Evolutionary conservation across 2,797 vertebrate genomes (phyloP), one percentile per base, ranked within the genome.

Genomic region (Fringilla coelebs): DNA sequence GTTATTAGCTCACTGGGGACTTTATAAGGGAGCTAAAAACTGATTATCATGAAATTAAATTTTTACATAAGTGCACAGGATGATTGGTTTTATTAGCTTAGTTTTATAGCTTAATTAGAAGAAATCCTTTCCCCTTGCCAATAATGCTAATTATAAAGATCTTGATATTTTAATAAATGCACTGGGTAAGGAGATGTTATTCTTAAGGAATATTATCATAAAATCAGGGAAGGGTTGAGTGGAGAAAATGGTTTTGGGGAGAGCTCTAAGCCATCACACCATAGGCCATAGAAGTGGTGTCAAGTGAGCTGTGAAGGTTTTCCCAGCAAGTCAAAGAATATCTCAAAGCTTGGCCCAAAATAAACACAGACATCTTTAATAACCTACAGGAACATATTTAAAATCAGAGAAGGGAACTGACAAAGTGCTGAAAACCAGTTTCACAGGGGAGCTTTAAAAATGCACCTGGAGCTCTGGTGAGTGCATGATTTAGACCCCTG

Each of bases 51-150:
- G 19, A 86, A 93, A 79, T 60, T 52, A 81, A 74, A 63, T 45
- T 68, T 62, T 77, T 71, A 67, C 40, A 10, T 31, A 84, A 92
- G 48, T 19, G 46, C 84, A 34, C 34, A 31, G 45, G 74, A 52
- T 93, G 89, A 91, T 89, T 79, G 72, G 36, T 83, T 95, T 92
- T 83, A 55, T 75, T 57, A 70, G 28, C 57, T 91, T 71, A 65
- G 38, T 61, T 92, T 87, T 80, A 63, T 68, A 28, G 19, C 31
- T 85, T 80, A 93, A 81, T 82, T 83, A 83, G 40, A 51, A 79
- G 28, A 87, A 78, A 89, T 61, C 38, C 11, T 83, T 93, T 94
- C 40, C 55, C 38, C 26, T 89, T 92, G 83, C 65, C 77, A 81
- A 51, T 65, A 73, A 63, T 36, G n/a, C 6, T 63, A 31, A 81